These are phyloP conservation scores for Acanthornis magna DNA, from an alignment of 2,797 vertebrate genomes.

Conservation along the genomic window DNA sequence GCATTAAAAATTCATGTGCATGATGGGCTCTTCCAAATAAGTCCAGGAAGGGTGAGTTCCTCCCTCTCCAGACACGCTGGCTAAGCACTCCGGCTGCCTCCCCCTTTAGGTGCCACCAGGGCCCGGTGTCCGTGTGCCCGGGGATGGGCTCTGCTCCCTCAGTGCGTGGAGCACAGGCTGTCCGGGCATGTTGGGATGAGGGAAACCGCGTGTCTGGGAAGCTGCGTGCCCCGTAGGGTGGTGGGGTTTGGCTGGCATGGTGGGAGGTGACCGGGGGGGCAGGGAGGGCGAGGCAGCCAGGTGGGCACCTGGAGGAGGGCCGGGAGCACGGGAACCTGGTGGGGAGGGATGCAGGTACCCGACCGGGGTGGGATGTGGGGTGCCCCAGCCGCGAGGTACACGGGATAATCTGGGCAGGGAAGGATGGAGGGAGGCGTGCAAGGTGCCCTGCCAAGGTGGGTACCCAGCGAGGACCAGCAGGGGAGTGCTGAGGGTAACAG, in stretches of 20 bases:
- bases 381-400: not conserved
- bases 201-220: not conserved
- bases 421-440: not conserved
- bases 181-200: fast-evolving
- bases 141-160: not conserved
- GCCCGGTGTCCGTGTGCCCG: fast-evolving
- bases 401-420: not conserved
- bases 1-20: not conserved
- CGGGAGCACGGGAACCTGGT: not conserved
- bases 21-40: slow-evolving; percentile 33
- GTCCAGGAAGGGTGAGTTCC: not conserved
- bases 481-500: no score
- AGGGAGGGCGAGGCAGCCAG: not conserved
- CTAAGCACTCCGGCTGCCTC: not conserved
- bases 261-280: not conserved
- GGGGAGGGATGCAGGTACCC: not conserved
- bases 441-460: not conserved
- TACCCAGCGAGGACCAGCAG: no score
- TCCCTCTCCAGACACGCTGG: not conserved
- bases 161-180: fast-evolving
- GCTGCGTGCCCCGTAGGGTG: not conserved
- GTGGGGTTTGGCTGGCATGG: not conserved
- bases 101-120: not conserved
- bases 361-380: not conserved
- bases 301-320: not conserved